Conservation (phyloP, 2,888 invertebrate genomes). For the Escarpia spicata region DNA sequence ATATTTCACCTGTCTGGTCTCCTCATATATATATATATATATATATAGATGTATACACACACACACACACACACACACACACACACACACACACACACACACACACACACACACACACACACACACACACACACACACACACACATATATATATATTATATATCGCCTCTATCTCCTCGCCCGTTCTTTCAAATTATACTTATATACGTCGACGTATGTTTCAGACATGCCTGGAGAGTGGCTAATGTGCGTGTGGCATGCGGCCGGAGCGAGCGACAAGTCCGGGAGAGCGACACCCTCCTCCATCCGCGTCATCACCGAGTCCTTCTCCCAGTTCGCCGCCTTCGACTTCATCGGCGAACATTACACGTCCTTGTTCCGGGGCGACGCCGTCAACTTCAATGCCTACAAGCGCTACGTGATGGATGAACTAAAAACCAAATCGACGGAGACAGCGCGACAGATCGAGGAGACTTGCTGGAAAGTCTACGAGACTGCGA, state of each 20-base stretch:
- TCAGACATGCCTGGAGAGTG: slow-evolving; percentile 27
- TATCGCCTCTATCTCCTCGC: no score
- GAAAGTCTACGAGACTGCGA: slow-evolving; percentile 26
- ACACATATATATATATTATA: no score
- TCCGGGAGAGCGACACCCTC: not conserved
- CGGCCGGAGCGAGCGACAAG: slow-evolving; percentile 31
- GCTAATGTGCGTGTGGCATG: slow-evolving; percentile 43
- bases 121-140: no score
- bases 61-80: no score
- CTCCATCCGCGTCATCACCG: not conserved
- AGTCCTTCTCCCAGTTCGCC: not conserved
- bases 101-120: no score
- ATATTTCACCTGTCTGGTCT: no score
- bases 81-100: no score
- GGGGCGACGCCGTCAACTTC: not conserved
- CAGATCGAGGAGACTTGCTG: slow-evolving; percentile 24
- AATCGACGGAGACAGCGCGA: not conserved
- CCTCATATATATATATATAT: no score
- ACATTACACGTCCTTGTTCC: not conserved
- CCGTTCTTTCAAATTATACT: no score
- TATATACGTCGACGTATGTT: not conserved
- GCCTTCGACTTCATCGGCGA: not conserved
- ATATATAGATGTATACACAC: no score
- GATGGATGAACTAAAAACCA: not conserved
- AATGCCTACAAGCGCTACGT: not conserved